A percentile compares a stretch with the other conserved stretches of the same genome.
Evolutionary conservation across 1,140 invertebrate genomes (phyloP).

Genomic region (Brachionus calyciflorus): DNA sequence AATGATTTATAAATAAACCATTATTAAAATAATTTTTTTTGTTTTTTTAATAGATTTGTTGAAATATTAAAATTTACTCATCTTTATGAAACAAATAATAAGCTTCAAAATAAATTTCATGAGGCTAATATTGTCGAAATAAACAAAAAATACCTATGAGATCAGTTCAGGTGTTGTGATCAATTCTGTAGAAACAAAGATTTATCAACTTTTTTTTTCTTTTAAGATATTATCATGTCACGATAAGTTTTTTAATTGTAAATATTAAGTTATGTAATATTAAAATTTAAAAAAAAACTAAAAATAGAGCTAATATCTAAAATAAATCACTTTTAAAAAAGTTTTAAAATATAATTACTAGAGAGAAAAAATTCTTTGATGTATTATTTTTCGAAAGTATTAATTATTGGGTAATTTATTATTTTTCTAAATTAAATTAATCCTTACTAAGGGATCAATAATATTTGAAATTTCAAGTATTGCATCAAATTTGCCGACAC

Average conservation of each 20-base stretch:
- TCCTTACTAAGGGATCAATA: slow-evolving; percentile 6
- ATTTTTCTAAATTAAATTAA: slow-evolving; percentile 32
- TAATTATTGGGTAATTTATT: slow-evolving; percentile 21
- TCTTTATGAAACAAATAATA: not conserved
- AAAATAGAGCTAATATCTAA: too few relatives aligned
- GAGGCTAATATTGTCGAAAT: not conserved
- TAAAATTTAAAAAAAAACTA: too few relatives aligned
- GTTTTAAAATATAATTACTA: not conserved
- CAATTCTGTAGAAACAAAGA: not conserved
- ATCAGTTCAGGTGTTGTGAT: not conserved
- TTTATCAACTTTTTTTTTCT: too few relatives aligned
- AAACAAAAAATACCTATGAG: not conserved
- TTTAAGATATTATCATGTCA: too few relatives aligned
- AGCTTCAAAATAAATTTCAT: slow-evolving; percentile 30
- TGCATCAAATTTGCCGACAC: not conserved
- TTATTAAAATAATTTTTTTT: slow-evolving; percentile 35
- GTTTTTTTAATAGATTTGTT: slow-evolving; percentile 9
- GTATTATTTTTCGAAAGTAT: not conserved
- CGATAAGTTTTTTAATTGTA: too few relatives aligned
- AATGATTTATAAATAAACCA: slow-evolving; percentile 41
- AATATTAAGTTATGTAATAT: too few relatives aligned
- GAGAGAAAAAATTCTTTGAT: not conserved
- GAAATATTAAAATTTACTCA: not conserved
- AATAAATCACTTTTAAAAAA: too few relatives aligned
- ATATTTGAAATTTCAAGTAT: not conserved